A percentile compares a stretch with the other conserved stretches of the same genome.
phyloP scores from a whole-genome alignment of 2,888 invertebrate genomes.

The Helicoverpa assulta region DNA sequence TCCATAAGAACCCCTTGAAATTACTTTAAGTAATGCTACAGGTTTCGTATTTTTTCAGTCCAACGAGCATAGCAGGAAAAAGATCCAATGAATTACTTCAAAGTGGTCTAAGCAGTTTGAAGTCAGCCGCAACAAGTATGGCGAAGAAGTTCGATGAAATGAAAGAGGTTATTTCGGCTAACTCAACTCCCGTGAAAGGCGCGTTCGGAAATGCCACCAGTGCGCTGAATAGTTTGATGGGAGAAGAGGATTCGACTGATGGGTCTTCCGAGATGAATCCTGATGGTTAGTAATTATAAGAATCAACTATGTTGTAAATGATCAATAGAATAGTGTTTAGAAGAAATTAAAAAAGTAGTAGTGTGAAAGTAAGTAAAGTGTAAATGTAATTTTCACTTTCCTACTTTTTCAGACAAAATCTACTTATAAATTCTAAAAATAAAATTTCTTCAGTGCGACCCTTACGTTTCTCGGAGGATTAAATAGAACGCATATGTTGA shows the following conservation, averaged over 20 bases:
- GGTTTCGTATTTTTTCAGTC: constrained; percentile 86
- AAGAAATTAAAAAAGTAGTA: no score
- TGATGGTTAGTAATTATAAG: constrained; percentile 79
- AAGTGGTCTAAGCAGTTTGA: constrained; percentile 96
- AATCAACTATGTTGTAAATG: no score
- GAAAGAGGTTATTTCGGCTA: constrained; percentile 96
- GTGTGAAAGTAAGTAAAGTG: no score
- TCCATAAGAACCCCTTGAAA: not conserved
- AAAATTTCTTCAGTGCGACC: no score
- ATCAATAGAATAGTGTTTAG: no score
- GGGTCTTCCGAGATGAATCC: constrained; percentile 86
- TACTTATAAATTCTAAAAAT: no score
- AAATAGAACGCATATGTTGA: no score
- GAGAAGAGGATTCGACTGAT: constrained; percentile 84
- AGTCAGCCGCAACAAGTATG: constrained; percentile 95
- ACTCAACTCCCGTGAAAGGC: constrained; percentile 95
- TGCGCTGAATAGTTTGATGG: constrained; percentile 80
- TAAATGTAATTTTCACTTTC: no score
- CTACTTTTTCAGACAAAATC: no score
- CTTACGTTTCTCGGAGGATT: no score
- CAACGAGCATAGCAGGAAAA: constrained; percentile 95
- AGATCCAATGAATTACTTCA: constrained; percentile 96
- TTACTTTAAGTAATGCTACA: constrained; percentile 3
- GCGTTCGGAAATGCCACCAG: constrained; percentile 86
- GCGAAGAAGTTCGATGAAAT: constrained; percentile 97